These are phyloP conservation scores for Lochmaea capreae DNA, from an alignment of 2,888 invertebrate species.

Conservation along the genomic window DNA sequence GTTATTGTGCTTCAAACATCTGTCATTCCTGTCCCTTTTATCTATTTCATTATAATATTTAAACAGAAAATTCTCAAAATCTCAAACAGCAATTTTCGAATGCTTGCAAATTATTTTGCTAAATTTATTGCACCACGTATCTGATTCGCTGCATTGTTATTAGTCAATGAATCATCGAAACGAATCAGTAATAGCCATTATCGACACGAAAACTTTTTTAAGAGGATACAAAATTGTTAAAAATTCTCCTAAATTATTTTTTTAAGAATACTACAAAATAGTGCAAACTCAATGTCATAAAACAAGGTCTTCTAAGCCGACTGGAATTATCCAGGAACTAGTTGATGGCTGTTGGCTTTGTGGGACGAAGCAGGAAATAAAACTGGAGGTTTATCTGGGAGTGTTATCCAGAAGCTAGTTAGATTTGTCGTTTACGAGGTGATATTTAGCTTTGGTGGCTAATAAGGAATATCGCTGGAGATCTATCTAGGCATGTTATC, in stretches of 20 bases:
- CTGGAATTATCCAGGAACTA: no score
- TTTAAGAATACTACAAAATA: neutral
- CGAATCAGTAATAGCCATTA: constrained; percentile 1
- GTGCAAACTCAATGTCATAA: neutral
- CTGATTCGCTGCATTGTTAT: constrained; percentile 23
- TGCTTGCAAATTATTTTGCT: constrained; percentile 16
- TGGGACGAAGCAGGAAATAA: no score
- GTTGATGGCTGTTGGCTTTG: no score
- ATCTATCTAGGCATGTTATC: no score
- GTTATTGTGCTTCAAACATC: neutral
- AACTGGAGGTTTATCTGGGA: no score
- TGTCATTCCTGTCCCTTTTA: neutral
- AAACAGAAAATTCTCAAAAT: no score
- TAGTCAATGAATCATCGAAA: constrained; percentile 29
- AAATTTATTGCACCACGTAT: constrained; percentile 25
- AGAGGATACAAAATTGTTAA: neutral
- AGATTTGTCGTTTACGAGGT: no score
- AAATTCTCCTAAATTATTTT: neutral
- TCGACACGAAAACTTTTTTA: neutral
- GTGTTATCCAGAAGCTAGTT: no score
- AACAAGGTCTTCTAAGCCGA: no score
- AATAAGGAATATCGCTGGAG: no score
- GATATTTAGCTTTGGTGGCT: no score
- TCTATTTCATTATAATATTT: neutral
- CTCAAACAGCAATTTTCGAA: constrained; percentile 10